Conservation (phyloP, 1,140 invertebrate genomes). For the Eciton burchellii region DNA sequence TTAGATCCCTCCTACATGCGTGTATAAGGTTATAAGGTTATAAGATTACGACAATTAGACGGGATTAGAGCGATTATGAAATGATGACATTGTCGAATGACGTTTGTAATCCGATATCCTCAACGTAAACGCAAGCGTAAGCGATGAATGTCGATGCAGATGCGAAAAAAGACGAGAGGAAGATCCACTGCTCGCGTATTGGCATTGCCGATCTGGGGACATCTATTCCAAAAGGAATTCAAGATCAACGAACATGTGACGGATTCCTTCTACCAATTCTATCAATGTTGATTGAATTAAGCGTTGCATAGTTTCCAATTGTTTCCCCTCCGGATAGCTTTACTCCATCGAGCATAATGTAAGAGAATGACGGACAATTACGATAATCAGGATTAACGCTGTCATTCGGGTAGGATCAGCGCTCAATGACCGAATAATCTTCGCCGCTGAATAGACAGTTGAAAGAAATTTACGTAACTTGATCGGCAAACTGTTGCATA, state of each 20-base stretch:
- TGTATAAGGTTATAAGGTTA: no score
- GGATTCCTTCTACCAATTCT: neutral
- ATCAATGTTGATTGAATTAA: constrained; percentile 9
- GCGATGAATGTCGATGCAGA: no score
- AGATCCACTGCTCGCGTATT: no score
- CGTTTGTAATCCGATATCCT: no score
- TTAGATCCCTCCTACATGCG: neutral
- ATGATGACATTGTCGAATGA: no score
- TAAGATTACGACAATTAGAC: neutral
- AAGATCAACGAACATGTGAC: no score
- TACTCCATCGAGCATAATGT: neutral
- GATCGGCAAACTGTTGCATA: constrained; percentile 16
- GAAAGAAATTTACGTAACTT: constrained; percentile 8
- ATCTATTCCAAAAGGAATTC: no score
- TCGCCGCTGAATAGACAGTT: no score
- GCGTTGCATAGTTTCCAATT: neutral
- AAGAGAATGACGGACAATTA: constrained; percentile 4
- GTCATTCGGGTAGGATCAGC: neutral
- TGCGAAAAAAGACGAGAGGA: no score
- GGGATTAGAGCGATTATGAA: neutral
- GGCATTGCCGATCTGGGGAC: no score
- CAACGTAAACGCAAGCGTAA: no score
- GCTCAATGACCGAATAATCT: neutral
- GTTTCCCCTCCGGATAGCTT: neutral
- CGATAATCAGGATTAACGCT: neutral